Evolutionary conservation across 2,113 vertebrate species (phyloP).

Genomic region (Pyxicephalus adspersus): DNA sequence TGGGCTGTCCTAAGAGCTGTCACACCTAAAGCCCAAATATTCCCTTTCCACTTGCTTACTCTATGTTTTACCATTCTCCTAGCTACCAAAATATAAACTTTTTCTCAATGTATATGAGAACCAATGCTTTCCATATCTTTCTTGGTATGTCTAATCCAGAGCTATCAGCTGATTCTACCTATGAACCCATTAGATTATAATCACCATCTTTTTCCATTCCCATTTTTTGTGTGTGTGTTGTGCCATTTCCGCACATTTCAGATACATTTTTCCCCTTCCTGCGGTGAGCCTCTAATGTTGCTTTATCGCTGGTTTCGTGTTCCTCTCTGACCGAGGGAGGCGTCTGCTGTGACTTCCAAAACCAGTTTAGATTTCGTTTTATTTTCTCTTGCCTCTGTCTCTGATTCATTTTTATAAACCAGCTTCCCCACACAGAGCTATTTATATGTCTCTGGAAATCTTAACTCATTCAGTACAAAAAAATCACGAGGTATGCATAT

Average conservation of each 20-base stretch:
- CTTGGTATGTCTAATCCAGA: slow-evolving; percentile 13
- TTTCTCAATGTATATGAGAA: no score
- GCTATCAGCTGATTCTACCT: slow-evolving; percentile 19
- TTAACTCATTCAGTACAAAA: slow-evolving; percentile 28
- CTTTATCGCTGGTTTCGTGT: slow-evolving; percentile 54
- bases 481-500: neutral
- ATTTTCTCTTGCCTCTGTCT: slow-evolving; percentile 51
- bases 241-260: slow-evolving; percentile 50
- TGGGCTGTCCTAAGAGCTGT: no score
- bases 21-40: no score
- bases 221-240: neutral
- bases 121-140: neutral
- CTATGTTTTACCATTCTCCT: no score
- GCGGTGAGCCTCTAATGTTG: slow-evolving; percentile 54
- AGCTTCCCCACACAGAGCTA: slow-evolving; percentile 52
- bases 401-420: slow-evolving; percentile 58
- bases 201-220: slow-evolving; percentile 13
- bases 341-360: slow-evolving; percentile 55
- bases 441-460: slow-evolving; percentile 31
- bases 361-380: slow-evolving; percentile 54
- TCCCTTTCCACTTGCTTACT: no score
- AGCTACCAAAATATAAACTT: no score
- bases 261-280: slow-evolving; percentile 54
- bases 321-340: slow-evolving; percentile 54
- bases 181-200: slow-evolving; percentile 22